Percentiles rank a stretch among this genome's conserved stretches.
Evolutionary conservation across 2,888 invertebrate species (phyloP).

Genomic region (Orchesella flavescens): DNA sequence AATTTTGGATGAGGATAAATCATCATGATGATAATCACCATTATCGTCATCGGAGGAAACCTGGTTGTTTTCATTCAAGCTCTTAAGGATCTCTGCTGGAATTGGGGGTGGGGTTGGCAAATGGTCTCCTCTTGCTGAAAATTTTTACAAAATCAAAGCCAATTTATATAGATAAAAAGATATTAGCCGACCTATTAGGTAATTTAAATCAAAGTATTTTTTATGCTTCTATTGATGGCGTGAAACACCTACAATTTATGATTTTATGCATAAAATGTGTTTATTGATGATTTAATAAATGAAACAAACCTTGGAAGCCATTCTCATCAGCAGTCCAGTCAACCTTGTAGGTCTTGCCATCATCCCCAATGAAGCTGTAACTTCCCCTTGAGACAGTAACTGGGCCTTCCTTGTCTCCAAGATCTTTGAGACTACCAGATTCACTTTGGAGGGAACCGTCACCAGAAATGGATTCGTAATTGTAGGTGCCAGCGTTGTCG

Average conservation of each 20-base stretch:
- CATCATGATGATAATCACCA: slow-evolving; percentile 15
- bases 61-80: not conserved
- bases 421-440: slow-evolving; percentile 33
- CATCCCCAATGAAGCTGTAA: slow-evolving; percentile 61
- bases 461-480: slow-evolving; percentile 31
- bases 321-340: slow-evolving; percentile 56
- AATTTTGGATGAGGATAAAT: not conserved
- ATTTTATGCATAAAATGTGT: too few relatives aligned
- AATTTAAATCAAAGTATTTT: too few relatives aligned
- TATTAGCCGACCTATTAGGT: too few relatives aligned
- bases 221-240: too few relatives aligned
- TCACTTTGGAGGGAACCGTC: slow-evolving; percentile 30
- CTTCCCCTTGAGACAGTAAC: slow-evolving; percentile 57
- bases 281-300: not conserved
- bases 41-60: slow-evolving; percentile 11
- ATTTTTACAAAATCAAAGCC: slow-evolving; percentile 18
- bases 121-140: slow-evolving; percentile 33
- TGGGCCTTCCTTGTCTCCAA: slow-evolving; percentile 50
- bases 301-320: slow-evolving; percentile 36
- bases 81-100: slow-evolving; percentile 24
- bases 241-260: too few relatives aligned
- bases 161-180: too few relatives aligned
- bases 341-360: slow-evolving; percentile 59
- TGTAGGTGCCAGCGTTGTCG: slow-evolving; percentile 49
- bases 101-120: slow-evolving; percentile 48